phyloP scores from a whole-genome alignment of 2,797 vertebrate species.

The Otus scops region DNA sequence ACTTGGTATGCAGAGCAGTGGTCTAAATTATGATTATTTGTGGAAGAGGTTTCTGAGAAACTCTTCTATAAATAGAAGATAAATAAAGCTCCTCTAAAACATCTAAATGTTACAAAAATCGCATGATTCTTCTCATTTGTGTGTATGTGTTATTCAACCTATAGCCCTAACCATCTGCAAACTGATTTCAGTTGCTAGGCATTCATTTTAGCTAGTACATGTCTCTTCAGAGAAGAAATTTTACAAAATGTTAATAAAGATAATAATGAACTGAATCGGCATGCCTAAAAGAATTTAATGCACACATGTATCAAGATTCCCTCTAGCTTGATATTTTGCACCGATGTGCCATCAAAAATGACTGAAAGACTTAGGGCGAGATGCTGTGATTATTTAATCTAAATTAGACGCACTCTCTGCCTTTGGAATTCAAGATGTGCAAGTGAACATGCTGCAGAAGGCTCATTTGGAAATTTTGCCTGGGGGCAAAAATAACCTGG shows the following conservation, averaged over 20 bases:
- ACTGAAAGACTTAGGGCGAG: neutral
- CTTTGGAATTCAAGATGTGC: slow-evolving; percentile 5
- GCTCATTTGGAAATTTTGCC: slow-evolving; percentile 28
- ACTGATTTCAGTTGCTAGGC: slow-evolving; percentile 16
- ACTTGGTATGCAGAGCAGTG: slow-evolving; percentile 13
- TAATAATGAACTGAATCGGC: slow-evolving; percentile 37
- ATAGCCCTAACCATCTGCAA: slow-evolving; percentile 46
- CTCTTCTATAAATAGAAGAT: slow-evolving; percentile 47
- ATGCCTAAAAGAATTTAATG: slow-evolving; percentile 34
- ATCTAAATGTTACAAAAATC: slow-evolving; percentile 25
- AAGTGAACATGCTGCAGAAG: neutral
- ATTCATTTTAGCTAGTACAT: slow-evolving; percentile 2
- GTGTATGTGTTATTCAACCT: slow-evolving; percentile 5
- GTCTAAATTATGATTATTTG: slow-evolving; percentile 41
- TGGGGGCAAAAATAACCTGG: slow-evolving; percentile 46
- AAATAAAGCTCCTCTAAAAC: slow-evolving; percentile 39
- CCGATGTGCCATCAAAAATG: neutral
- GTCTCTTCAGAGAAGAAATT: slow-evolving; percentile 14
- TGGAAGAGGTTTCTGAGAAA: slow-evolving; percentile 35
- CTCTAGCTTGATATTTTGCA: slow-evolving; percentile 21
- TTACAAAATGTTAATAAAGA: slow-evolving; percentile 20
- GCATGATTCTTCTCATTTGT: neutral
- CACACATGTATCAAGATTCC: neutral
- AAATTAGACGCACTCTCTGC: neutral
- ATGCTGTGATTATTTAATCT: slow-evolving; percentile 16